Percentiles rank a stretch among this genome's conserved stretches.
Conservation (phyloP, 2,888 invertebrate genomes). For the Drosophila flavopinicola region DNA sequence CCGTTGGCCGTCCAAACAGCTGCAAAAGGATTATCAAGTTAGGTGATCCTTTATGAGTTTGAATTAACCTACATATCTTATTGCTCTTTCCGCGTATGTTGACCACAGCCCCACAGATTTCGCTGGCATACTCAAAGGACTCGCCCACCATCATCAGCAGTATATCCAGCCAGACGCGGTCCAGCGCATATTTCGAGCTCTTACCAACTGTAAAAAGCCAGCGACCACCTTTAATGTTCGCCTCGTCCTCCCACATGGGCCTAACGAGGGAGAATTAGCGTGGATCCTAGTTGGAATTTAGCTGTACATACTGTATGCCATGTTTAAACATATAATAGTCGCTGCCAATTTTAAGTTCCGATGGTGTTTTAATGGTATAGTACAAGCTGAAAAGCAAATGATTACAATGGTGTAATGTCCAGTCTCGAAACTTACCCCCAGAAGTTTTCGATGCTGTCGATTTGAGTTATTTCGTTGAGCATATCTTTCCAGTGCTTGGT, state of each 20-base stretch:
- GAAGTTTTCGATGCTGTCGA: constrained; percentile 70
- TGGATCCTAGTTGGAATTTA: neutral
- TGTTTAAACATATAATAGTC: constrained; percentile 69
- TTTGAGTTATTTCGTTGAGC: constrained; percentile 68
- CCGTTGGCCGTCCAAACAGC: constrained; percentile 70
- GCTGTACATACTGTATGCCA: constrained; percentile 58
- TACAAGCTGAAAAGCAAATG: constrained; percentile 47
- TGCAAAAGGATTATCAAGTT: neutral
- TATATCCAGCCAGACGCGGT: constrained; percentile 68
- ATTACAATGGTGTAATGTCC: constrained; percentile 85
- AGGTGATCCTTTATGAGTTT: neutral
- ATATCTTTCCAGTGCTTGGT: constrained; percentile 69
- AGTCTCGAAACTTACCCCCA: constrained; percentile 85
- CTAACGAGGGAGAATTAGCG: constrained; percentile 69
- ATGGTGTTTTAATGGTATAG: constrained; percentile 71
- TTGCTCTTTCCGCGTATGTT: constrained; percentile 82
- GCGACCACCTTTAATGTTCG: constrained; percentile 66
- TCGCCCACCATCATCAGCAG: constrained; percentile 72
- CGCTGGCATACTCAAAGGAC: constrained; percentile 57
- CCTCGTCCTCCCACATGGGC: constrained; percentile 71
- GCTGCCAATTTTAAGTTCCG: constrained; percentile 64
- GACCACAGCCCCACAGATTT: constrained; percentile 68
- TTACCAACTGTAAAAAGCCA: constrained; percentile 63
- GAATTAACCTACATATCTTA: constrained; percentile 57
- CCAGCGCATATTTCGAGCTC: constrained; percentile 50